phyloP scores from a whole-genome alignment of 37 sponge, comb jelly and placozoan genomes.

The Dysidea cf. avara region DNA sequence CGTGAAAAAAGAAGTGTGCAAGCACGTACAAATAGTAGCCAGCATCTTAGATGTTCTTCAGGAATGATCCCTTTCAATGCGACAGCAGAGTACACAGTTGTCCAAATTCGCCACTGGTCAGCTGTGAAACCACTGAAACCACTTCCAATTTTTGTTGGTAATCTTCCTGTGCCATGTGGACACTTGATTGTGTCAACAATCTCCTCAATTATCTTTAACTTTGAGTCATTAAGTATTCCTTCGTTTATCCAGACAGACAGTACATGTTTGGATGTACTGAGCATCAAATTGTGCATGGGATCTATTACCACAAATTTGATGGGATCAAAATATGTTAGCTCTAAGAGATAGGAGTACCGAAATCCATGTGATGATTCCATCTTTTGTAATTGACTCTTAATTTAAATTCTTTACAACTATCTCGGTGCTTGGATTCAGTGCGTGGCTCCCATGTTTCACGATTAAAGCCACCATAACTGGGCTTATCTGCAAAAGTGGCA shows the following conservation, averaged over 20 bases:
- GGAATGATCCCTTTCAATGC: constrained; percentile 46
- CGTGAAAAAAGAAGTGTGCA: constrained; percentile 28
- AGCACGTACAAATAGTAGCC: constrained; percentile 67
- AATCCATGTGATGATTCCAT: constrained; percentile 5
- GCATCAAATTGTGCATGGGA: too few species aligned
- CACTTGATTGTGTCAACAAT: constrained; percentile 1
- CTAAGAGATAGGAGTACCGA: neutral
- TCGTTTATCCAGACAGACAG: constrained; percentile 25
- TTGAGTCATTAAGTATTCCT: neutral
- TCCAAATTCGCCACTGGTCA: constrained; percentile 66
- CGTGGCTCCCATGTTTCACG: neutral
- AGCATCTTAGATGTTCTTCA: constrained; percentile 22
- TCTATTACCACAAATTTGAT: too few species aligned
- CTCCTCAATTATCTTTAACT: constrained; percentile 17
- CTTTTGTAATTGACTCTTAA: too few species aligned
- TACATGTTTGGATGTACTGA: too few species aligned
- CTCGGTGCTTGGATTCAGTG: neutral
- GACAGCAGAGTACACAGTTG: constrained; percentile 50
- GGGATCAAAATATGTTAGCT: constrained; percentile 15
- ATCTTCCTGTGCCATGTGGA: constrained; percentile 46
- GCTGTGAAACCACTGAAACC: constrained; percentile 59
- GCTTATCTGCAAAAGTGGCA: neutral
- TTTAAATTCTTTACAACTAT: neutral
- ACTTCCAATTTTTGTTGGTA: constrained; percentile 47
- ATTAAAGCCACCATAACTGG: neutral